Evolutionary conservation across 2,797 vertebrate genomes (phyloP).

Genomic region (Taenioides sp.): DNA sequence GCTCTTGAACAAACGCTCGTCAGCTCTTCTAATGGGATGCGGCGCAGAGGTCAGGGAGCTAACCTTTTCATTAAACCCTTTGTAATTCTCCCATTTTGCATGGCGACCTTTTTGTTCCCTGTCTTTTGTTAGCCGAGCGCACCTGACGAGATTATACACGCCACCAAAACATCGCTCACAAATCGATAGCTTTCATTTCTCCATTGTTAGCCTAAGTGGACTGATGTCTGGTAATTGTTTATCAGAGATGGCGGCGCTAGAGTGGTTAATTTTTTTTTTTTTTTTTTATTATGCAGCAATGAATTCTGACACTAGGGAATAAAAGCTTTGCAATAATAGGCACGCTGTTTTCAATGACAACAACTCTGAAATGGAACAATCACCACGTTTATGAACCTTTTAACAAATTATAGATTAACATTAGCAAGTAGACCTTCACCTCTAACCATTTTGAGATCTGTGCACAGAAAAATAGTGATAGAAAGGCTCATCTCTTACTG

Average conservation of each 20-base stretch:
- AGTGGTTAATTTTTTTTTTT: constrained; percentile 35
- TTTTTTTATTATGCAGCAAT: constrained; percentile 22
- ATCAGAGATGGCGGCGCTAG: constrained; percentile 36
- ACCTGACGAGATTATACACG: constrained; percentile 8
- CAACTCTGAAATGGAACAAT: background rate
- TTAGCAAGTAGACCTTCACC: background rate
- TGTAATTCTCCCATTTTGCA: constrained; percentile 3
- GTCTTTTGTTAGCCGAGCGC: constrained; percentile 7
- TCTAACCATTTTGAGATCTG: too few relatives aligned
- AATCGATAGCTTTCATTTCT: constrained; percentile 38
- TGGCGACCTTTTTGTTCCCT: background rate
- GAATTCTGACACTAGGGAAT: constrained; percentile 39
- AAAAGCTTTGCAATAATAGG: constrained; percentile 7
- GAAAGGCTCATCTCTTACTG: too few relatives aligned
- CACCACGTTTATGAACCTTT: background rate
- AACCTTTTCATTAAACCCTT: constrained; percentile 16
- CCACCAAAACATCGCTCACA: constrained; percentile 29
- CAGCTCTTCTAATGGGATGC: constrained; percentile 7
- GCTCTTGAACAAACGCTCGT: constrained; percentile 1
- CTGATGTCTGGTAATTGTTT: constrained; percentile 47
- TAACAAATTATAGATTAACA: background rate
- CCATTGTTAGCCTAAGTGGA: constrained; percentile 36
- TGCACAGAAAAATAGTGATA: too few relatives aligned
- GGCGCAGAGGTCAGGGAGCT: constrained; percentile 1
- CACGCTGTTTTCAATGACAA: background rate